These are phyloP conservation scores for Murina feae DNA, from an alignment of 2,113 vertebrate species.

Conservation along the genomic window DNA sequence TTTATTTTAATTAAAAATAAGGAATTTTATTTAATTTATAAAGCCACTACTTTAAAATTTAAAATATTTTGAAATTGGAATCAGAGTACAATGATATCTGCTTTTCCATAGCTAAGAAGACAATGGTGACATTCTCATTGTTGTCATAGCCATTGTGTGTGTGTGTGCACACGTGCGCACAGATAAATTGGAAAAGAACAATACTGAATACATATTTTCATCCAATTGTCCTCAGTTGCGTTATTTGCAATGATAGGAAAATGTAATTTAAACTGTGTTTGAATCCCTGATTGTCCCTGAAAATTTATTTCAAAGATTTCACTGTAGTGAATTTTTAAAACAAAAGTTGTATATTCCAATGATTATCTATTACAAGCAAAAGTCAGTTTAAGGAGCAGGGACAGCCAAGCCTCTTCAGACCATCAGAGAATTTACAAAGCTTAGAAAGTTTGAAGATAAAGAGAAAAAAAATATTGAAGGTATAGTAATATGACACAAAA, in stretches of 20 bases:
- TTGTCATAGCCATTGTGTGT: background rate
- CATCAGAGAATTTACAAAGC: background rate
- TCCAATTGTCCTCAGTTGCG: background rate
- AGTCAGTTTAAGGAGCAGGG: background rate
- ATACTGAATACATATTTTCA: background rate
- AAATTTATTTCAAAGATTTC: background rate
- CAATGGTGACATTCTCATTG: background rate
- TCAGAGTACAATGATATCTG: background rate
- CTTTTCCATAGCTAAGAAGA: background rate
- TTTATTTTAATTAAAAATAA: background rate
- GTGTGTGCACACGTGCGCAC: too few relatives aligned
- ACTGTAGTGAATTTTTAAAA: background rate
- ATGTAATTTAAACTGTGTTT: background rate
- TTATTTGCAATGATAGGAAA: background rate
- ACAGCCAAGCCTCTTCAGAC: background rate
- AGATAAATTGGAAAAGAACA: background rate
- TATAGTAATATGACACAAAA: background rate
- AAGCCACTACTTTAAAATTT: background rate
- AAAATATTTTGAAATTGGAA: background rate
- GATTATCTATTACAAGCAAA: background rate
- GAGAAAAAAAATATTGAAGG: background rate
- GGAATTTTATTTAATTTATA: background rate
- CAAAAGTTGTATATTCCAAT: background rate
- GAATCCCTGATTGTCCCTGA: background rate
- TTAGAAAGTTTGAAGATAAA: background rate